Evolutionary conservation across 37 sponge, comb jelly and placozoan genomes (phyloP).

Genomic region (Bolinopsis microptera): DNA sequence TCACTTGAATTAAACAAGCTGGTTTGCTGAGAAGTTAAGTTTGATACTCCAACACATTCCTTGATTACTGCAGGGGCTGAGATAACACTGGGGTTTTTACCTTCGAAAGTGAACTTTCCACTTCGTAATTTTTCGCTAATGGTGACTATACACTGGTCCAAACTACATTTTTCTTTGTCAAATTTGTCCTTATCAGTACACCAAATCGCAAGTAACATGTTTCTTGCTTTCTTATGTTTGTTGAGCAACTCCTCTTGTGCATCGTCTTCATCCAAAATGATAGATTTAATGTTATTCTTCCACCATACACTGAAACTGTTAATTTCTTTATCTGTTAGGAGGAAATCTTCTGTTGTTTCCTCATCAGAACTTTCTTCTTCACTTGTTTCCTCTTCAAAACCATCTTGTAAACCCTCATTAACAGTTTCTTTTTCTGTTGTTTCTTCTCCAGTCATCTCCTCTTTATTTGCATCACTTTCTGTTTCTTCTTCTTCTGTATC

Average conservation of each 20-base stretch:
- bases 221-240: neutral
- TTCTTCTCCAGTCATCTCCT: too few relatives aligned
- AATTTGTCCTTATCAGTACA: conserved; percentile 2
- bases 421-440: too few relatives aligned
- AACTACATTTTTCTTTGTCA: neutral
- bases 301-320: conserved; percentile 2
- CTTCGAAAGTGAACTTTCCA: neutral
- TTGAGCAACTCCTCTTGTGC: too few relatives aligned
- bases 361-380: neutral
- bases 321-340: too few relatives aligned
- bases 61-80: neutral
- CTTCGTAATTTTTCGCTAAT: neutral
- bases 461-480: too few relatives aligned
- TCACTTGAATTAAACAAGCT: neutral
- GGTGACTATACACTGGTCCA: neutral
- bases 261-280: neutral
- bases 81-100: neutral
- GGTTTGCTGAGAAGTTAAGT: neutral
- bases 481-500: too few relatives aligned
- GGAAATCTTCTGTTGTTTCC: too few relatives aligned
- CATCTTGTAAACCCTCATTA: too few relatives aligned
- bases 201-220: conserved; percentile 17
- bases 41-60: neutral
- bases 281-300: neutral
- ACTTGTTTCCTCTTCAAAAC: neutral